Conservation (phyloP, 2,113 vertebrate genomes). For the Nesogale talazaci region DNA sequence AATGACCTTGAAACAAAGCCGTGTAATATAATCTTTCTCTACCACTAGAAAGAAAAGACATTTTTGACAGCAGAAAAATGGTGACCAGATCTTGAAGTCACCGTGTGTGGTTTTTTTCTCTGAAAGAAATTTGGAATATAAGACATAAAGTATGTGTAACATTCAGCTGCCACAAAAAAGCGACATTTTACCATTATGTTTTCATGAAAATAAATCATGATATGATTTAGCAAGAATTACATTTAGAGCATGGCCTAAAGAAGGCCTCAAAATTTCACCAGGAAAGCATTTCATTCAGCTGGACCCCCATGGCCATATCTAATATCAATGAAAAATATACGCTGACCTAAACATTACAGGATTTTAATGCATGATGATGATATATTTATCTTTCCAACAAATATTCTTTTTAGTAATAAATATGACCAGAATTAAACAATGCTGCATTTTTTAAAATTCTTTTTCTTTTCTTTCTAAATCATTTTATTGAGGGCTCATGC, state of each 20-base stretch:
- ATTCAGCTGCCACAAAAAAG: constrained; percentile 13
- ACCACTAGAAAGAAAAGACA: constrained; percentile 37
- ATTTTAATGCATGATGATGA: neutral
- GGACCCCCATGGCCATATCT: neutral
- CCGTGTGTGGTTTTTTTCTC: neutral
- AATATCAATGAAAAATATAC: constrained; percentile 31
- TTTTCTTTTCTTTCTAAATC: too few relatives aligned
- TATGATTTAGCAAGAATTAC: constrained; percentile 45
- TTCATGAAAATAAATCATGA: constrained; percentile 27
- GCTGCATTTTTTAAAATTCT: too few relatives aligned
- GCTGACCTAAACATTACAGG: neutral
- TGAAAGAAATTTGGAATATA: constrained; percentile 52
- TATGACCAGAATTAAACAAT: constrained; percentile 19
- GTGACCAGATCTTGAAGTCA: constrained; percentile 35
- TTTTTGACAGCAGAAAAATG: constrained; percentile 67
- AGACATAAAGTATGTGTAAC: neutral
- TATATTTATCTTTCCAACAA: neutral
- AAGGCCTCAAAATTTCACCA: constrained; percentile 34
- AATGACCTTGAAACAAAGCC: constrained; percentile 61
- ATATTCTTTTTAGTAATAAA: neutral
- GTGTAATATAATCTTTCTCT: constrained; percentile 37
- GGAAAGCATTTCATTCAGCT: constrained; percentile 38
- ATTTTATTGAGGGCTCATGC: too few relatives aligned
- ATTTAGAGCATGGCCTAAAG: constrained; percentile 26
- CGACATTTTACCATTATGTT: neutral